These are phyloP conservation scores for Prietella phreatophila DNA, from an alignment of 2,113 vertebrate species.

Conservation along the genomic window DNA sequence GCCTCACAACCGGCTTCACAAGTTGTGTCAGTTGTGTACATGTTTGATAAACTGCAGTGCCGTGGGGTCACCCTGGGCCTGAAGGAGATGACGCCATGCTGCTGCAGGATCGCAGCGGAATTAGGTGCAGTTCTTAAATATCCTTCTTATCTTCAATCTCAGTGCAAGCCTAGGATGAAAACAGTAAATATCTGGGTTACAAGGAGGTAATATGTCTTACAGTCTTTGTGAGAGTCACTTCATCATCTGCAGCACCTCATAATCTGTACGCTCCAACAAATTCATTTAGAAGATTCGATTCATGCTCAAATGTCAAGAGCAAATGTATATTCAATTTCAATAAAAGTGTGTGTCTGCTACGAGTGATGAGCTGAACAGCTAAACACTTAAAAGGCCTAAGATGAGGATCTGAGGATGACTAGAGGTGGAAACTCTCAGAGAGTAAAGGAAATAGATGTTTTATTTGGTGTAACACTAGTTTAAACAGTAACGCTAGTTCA, in stretches of 20 bases:
- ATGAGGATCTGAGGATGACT: not conserved
- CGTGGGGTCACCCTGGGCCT: not conserved
- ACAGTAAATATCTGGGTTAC: not conserved
- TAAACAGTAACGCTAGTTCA: not conserved
- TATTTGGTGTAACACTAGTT: not conserved
- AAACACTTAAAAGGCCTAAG: not conserved
- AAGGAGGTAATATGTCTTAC: not conserved
- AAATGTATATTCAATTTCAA: not conserved
- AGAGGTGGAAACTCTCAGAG: not conserved
- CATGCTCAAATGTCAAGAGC: not conserved
- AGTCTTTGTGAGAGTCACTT: not conserved
- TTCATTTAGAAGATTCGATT: not conserved
- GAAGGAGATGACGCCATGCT: not conserved
- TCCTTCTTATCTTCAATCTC: constrained; percentile 45
- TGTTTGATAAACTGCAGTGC: not conserved
- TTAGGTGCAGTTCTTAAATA: not conserved
- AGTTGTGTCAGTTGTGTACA: not conserved
- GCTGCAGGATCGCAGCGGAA: not conserved
- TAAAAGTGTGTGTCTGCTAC: not conserved
- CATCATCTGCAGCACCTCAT: not conserved
- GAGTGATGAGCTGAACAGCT: not conserved
- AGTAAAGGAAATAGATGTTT: not conserved
- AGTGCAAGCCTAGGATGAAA: constrained; percentile 28
- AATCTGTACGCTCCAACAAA: not conserved
- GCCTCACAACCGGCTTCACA: not conserved